Evolutionary conservation across 92 coral and sea anemone genomes (phyloP), one percentile per base, ranked within the genome.

Genomic region (Isaurus tuberculatus): DNA sequence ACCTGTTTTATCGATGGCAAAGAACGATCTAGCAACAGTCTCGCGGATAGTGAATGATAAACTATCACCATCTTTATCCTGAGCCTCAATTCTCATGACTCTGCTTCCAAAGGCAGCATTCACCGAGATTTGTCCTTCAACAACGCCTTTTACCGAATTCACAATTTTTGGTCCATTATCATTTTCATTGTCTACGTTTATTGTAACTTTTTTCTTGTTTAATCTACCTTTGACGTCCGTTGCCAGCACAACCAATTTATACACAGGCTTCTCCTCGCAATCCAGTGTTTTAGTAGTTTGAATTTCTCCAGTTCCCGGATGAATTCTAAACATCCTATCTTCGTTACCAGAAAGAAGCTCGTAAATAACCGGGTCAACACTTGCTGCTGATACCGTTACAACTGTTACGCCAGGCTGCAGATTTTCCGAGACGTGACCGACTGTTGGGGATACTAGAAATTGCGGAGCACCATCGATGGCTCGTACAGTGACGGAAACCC

Each of bases 391-490:
- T 28, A 87, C 73, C 43, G 87, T 90, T 22, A 94, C 40, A 1
- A 91, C 92, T n/a, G 82, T 66, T 14, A 64, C 85, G 33, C 91
- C 99, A 29, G 85, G 88, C 9, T 65, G 29, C 36, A 89, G 77
- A 80, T 94, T 97, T 72, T 97, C 99, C 10, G 49, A 26, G 3
- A 89, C 94, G 42, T 69, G 84, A 10, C 93, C 92, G 55, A 70
- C 66, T 72, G 90, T 77, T 8, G 86, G 90, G 7, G 86, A 63
- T 14, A 79, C 86, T 36, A 91, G 86, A 58, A 97, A 97, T 66
- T 89, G 91, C 9, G 99, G 99, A 72, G 98, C 95, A 0, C 99
- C 99, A 26, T 70, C 72, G 23, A 75, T 66, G 60, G 94, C 91
- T 25, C 87, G 88, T 72, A 92, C 80, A 16, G 49, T 32, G 29